These are phyloP conservation scores for Serilophus lunatus DNA, from an alignment of 2,113 vertebrate genomes.

Conservation along the genomic window DNA sequence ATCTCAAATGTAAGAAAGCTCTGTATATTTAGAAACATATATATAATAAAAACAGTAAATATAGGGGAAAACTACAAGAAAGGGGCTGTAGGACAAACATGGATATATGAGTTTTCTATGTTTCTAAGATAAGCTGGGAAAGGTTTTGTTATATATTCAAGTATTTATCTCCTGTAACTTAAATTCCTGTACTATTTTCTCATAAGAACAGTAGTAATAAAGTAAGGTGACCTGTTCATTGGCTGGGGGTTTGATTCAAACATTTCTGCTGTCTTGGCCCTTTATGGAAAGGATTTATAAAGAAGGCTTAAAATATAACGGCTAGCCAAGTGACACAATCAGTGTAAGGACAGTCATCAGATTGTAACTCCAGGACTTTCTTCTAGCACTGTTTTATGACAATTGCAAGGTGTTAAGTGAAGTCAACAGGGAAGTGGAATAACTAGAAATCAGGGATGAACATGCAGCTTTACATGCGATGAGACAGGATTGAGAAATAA, in stretches of 20 bases:
- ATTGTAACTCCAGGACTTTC: neutral
- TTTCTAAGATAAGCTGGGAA: neutral
- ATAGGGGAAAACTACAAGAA: neutral
- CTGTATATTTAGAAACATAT: neutral
- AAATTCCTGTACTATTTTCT: neutral
- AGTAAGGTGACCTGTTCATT: neutral
- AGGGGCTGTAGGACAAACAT: neutral
- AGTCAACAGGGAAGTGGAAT: neutral
- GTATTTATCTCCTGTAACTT: neutral
- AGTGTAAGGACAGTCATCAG: neutral
- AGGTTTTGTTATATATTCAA: neutral
- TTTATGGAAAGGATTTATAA: neutral
- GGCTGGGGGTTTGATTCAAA: neutral
- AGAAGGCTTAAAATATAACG: neutral
- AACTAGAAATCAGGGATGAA: neutral
- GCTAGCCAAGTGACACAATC: neutral
- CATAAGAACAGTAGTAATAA: neutral
- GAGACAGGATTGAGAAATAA: neutral
- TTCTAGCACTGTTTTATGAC: neutral
- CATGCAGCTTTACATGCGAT: neutral
- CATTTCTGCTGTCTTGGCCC: neutral
- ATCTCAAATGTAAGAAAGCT: neutral
- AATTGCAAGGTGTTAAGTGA: neutral
- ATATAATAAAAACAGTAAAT: neutral
- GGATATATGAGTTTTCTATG: neutral